Evolutionary conservation across 2,888 invertebrate genomes (phyloP).

Genomic region (Sminthurinus aureus): DNA sequence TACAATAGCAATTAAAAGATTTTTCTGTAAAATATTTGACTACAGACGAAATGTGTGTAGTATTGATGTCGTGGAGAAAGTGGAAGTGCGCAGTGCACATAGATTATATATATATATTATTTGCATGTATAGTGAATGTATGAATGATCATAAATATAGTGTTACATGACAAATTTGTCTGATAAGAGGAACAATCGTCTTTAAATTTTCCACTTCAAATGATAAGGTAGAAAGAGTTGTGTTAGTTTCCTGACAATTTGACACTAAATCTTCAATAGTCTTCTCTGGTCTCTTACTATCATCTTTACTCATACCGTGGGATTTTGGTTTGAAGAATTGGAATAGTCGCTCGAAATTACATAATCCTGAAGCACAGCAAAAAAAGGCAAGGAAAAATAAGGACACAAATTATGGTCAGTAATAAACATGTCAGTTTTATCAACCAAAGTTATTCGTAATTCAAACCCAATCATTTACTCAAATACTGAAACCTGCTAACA

Average conservation of each 20-base stretch:
- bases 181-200: slow-evolving; percentile 27
- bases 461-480: no score
- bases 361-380: no score
- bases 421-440: no score
- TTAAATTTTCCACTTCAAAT: slow-evolving; percentile 31
- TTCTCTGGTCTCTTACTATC: slow-evolving; percentile 19
- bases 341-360: slow-evolving; percentile 48
- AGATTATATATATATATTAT: background rate
- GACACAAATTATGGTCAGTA: no score
- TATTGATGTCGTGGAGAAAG: background rate
- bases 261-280: slow-evolving; percentile 31
- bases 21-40: no score
- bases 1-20: no score
- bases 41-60: background rate
- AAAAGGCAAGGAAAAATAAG: no score
- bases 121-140: background rate
- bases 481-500: no score
- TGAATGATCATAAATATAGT: background rate
- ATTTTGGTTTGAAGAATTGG: background rate
- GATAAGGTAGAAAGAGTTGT: slow-evolving; percentile 5
- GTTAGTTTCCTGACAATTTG: background rate
- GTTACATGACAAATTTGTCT: slow-evolving; percentile 32
- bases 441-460: no score
- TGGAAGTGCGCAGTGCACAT: background rate
- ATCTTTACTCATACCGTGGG: background rate